These are phyloP conservation scores for Plagodis dolabraria DNA, from an alignment of 2,888 invertebrate genomes.

Conservation along the genomic window DNA sequence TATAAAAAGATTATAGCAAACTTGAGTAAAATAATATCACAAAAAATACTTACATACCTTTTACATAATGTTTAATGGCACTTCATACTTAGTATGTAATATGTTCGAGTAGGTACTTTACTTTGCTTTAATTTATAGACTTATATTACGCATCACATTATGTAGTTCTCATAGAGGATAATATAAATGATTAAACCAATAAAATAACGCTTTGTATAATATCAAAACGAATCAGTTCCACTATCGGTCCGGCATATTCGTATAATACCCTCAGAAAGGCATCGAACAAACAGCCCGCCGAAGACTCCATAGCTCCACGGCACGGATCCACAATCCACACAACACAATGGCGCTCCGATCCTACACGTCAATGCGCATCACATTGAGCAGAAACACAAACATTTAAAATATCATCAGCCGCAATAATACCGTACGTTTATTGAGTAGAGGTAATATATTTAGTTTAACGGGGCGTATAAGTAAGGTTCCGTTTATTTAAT, in stretches of 20 bases:
- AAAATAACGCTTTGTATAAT: slow-evolving; percentile 25
- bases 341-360: slow-evolving; percentile 66
- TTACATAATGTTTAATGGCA: too few relatives aligned
- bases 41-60: too few relatives aligned
- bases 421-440: slow-evolving; percentile 50
- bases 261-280: slow-evolving; percentile 54
- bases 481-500: slow-evolving; percentile 5
- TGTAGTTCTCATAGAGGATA: too few relatives aligned
- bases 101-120: too few relatives aligned
- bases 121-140: too few relatives aligned
- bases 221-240: slow-evolving; percentile 47
- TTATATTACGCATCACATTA: too few relatives aligned
- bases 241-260: slow-evolving; percentile 25
- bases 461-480: background rate
- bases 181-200: too few relatives aligned
- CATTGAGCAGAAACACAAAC: slow-evolving; percentile 81
- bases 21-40: too few relatives aligned
- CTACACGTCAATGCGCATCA: slow-evolving; percentile 76
- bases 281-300: slow-evolving; percentile 65
- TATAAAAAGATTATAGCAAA: too few relatives aligned
- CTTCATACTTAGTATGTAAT: too few relatives aligned
- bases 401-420: slow-evolving; percentile 79
- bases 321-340: slow-evolving; percentile 24
- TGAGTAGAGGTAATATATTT: slow-evolving; percentile 10
- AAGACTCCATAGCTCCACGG: slow-evolving; percentile 48